Conservation (phyloP, 2,888 invertebrate species). For the Notodonta dromedarius region DNA sequence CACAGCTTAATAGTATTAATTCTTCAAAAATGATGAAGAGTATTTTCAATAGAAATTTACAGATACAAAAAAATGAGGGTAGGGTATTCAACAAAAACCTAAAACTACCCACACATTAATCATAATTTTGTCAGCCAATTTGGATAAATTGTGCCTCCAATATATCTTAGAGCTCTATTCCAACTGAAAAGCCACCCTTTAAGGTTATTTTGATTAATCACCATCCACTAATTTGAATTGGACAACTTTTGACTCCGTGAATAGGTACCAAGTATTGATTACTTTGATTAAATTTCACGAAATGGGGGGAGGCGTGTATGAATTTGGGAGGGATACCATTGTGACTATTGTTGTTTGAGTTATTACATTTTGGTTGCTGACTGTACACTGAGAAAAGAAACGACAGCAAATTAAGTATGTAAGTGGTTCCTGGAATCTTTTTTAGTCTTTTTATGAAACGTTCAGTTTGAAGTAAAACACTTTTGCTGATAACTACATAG, state of each 20-base stretch:
- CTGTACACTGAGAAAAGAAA: no score
- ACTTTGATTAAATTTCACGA: slow-evolving; percentile 30
- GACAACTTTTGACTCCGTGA: slow-evolving; percentile 49
- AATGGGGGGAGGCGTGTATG: slow-evolving; percentile 10
- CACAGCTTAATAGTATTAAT: no score
- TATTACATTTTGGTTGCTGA: neutral
- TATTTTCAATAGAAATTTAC: neutral
- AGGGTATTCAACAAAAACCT: neutral
- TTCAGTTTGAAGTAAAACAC: no score
- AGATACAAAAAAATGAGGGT: neutral
- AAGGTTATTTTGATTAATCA: slow-evolving; percentile 58
- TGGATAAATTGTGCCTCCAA: slow-evolving; percentile 19
- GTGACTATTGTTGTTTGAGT: slow-evolving; percentile 2
- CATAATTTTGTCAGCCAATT: slow-evolving; percentile 25
- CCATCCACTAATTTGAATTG: slow-evolving; percentile 50
- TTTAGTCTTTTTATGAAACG: no score
- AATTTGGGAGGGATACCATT: neutral
- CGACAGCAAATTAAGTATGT: neutral
- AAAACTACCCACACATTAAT: slow-evolving; percentile 19
- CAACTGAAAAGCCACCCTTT: slow-evolving; percentile 26
- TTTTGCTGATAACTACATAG: no score
- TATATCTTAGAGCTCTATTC: slow-evolving; percentile 16
- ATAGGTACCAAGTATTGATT: slow-evolving; percentile 31
- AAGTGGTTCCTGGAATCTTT: no score
- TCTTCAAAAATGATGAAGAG: no score